Conservation (phyloP, 1,140 invertebrate genomes). For the Bombus consobrinus region DNA sequence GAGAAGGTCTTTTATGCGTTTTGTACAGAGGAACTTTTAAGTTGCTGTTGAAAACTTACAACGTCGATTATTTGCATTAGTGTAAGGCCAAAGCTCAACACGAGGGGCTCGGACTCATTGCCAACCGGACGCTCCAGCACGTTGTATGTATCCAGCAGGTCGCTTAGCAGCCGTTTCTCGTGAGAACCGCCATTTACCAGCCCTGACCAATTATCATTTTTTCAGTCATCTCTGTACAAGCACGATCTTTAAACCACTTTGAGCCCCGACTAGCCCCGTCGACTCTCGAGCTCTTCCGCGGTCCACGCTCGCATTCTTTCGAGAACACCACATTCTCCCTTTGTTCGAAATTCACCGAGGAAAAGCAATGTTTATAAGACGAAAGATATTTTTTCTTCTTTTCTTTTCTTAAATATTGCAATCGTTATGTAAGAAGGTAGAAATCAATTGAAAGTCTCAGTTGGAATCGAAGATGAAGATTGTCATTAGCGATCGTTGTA, state of each 20-base stretch:
- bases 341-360: neutral
- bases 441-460: neutral
- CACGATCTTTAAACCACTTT: constrained; percentile 39
- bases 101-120: constrained; percentile 97
- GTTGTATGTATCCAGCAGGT: constrained; percentile 97
- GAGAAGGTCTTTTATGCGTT: constrained; percentile 46
- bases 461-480: neutral
- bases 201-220: constrained; percentile 80
- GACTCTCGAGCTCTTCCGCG: constrained; percentile 7
- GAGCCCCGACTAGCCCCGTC: constrained; percentile 36
- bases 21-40: constrained; percentile 14
- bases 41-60: constrained; percentile 87
- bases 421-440: neutral
- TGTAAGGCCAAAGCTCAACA: constrained; percentile 98
- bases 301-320: constrained; percentile 10
- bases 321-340: neutral
- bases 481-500: neutral
- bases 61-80: constrained; percentile 99
- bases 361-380: neutral
- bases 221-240: constrained; percentile 65
- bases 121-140: constrained; percentile 97
- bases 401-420: neutral
- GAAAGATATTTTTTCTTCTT: neutral
- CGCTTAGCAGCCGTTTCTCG: constrained; percentile 96
- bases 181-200: constrained; percentile 90